Percentiles rank a stretch among this genome's conserved stretches.
Evolutionary conservation across 2,888 invertebrate species (phyloP).

Genomic region (Sphaerophoria rueppellii): DNA sequence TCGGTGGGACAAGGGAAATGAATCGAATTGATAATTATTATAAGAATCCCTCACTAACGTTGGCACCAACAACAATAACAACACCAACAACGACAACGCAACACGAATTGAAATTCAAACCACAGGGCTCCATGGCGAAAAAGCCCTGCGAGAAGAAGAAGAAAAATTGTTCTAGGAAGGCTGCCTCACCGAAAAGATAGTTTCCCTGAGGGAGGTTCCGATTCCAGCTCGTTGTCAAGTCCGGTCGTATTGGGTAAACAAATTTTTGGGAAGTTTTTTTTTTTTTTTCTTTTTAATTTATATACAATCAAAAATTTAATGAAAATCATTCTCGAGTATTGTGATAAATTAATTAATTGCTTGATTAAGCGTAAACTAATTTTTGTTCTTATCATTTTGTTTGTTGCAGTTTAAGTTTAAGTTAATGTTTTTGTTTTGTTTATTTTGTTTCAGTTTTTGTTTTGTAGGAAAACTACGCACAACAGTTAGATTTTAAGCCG

Average conservation of each 20-base stretch:
- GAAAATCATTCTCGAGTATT: constrained; percentile 34
- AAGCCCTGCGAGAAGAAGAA: too few species aligned
- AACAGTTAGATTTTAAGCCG: not conserved
- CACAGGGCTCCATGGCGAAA: too few species aligned
- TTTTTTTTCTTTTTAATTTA: constrained; percentile 13
- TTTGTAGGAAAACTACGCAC: constrained; percentile 37
- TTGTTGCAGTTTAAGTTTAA: constrained; percentile 1
- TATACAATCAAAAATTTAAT: constrained; percentile 1
- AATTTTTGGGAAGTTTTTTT: not conserved
- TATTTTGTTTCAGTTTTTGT: not conserved
- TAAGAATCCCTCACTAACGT: constrained; percentile 36
- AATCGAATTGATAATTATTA: constrained; percentile 63
- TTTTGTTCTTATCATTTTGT: constrained; percentile 14
- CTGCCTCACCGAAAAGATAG: constrained; percentile 47
- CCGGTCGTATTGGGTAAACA: constrained; percentile 31
- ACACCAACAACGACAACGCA: constrained; percentile 38
- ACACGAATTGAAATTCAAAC: constrained; percentile 3
- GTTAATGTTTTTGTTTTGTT: not conserved
- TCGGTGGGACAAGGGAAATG: constrained; percentile 61
- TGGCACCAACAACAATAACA: constrained; percentile 12
- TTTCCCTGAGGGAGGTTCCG: not conserved
- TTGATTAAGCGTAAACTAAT: constrained; percentile 45
- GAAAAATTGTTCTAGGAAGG: constrained; percentile 18
- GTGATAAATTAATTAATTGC: constrained; percentile 50
- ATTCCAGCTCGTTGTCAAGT: not conserved